A percentile compares a stretch with the other conserved stretches of the same genome.
Conservation (phyloP, 2,113 vertebrate species). For the Columba livia region DNA sequence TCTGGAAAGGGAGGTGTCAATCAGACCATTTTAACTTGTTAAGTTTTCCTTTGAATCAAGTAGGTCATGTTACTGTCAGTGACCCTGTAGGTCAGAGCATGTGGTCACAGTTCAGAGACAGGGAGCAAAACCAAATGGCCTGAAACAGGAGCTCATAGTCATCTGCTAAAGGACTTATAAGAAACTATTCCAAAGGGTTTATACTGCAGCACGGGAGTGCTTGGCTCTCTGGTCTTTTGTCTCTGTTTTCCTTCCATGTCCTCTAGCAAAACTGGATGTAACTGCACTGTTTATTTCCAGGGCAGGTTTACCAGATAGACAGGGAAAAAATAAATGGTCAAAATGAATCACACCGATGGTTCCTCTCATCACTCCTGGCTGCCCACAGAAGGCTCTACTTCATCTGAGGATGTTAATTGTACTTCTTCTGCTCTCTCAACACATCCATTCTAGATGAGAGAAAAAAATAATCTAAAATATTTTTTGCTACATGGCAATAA, state of each 20-base stretch:
- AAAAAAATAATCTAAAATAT: not conserved
- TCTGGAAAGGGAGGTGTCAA: not conserved
- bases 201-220: rapidly evolving
- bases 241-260: not conserved
- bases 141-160: not conserved
- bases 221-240: not conserved
- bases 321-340: not conserved
- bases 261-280: not conserved
- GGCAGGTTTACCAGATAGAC: not conserved
- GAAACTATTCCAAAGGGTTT: not conserved
- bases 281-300: not conserved
- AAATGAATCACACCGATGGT: not conserved
- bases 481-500: conserved; percentile 1
- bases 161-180: not conserved
- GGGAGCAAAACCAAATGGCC: not conserved
- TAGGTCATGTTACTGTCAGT: not conserved
- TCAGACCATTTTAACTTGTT: not conserved
- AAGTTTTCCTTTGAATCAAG: not conserved
- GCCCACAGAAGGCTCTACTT: not conserved
- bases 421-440: not conserved
- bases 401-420: not conserved
- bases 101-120: not conserved
- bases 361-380: not conserved
- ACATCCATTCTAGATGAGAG: not conserved
- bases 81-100: not conserved